phyloP scores from a whole-genome alignment of 2,888 invertebrate species.

The Tiliacea aurago region DNA sequence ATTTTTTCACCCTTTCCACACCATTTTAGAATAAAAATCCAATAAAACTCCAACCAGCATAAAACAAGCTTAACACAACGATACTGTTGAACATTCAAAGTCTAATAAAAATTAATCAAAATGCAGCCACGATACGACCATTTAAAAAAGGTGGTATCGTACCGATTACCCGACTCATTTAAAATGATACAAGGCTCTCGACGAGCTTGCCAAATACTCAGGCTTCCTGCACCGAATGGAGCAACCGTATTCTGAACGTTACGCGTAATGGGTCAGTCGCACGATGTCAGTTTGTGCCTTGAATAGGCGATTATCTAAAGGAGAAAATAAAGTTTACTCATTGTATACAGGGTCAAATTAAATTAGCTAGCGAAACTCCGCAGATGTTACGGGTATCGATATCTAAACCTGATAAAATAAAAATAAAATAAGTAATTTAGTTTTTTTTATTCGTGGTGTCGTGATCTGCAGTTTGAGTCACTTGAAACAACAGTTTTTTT shows the following conservation, averaged over 20 bases:
- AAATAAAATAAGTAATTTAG: too few species aligned
- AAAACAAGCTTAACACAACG: conserved; percentile 50
- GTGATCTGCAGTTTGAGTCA: too few species aligned
- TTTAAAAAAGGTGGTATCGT: conserved; percentile 76
- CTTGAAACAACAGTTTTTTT: too few species aligned
- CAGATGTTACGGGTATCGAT: too few species aligned
- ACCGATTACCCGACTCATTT: conserved; percentile 86
- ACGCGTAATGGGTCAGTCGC: not conserved
- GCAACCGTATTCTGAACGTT: conserved; percentile 65
- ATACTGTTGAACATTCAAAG: conserved; percentile 53
- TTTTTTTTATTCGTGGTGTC: too few species aligned
- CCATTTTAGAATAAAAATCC: conserved; percentile 11
- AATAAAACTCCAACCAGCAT: conserved; percentile 32
- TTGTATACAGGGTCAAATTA: too few species aligned
- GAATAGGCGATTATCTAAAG: not conserved
- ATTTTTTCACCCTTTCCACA: not conserved
- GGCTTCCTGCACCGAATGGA: conserved; percentile 71
- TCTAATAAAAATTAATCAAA: conserved; percentile 67
- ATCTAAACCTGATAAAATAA: too few species aligned
- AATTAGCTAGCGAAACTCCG: too few species aligned
- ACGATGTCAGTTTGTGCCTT: not conserved
- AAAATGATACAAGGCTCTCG: conserved; percentile 86
- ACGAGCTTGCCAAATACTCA: conserved; percentile 84
- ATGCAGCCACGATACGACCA: conserved; percentile 40
- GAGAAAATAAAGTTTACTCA: too few species aligned